Base-by-base conservation (phyloP, 2,888 invertebrate species). In the Sarcophaga rosellei region DNA sequence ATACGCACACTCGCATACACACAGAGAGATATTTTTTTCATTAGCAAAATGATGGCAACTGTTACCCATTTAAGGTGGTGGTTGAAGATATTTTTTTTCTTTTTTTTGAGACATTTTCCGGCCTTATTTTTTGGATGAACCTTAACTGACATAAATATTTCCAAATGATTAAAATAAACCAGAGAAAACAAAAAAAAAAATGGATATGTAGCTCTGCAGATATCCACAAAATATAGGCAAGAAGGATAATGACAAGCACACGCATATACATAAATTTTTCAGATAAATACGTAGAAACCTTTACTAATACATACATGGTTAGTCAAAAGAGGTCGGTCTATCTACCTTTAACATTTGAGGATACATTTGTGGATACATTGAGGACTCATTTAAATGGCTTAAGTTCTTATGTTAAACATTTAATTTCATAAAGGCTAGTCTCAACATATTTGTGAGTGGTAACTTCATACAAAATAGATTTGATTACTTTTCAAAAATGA, bases 61-160 rank as follows among this genome's bases (percentile, higher is more conserved):
- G 72, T 66, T 86, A 83, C 17, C 53, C 88, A 88, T 87, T 87
- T 47, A 81, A 74, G 80, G 83, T 77, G 86, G 83, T 83, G 80
- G 86, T 25, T 77, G 20, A 15, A 62, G 35, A 65, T 25, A 15
- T 66, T 21, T 53, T 17, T 70, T 66, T 78, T 84, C 68, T 80
- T 81, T 73, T 23, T 81, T 85, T 80, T 81, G n/a, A 20, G 72
- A 62, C 17, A 20, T 65, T 53, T 35, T 44, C 59, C 63, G 44
- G 44, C 35, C 47, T 23, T 73, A 23, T 72, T 72, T 47, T 53
- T 35, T 15, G 57, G n/a, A 81, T 53, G 57, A 69, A 66, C 47
- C 62, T 82, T 89, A 91, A 84, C 72, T 74, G 74, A 63, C 62
- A 69, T 85, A 89, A 91, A 90, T 87, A 89, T 89, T 88, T 90